These are phyloP conservation scores for Cryptoblepharus egeriae DNA, from an alignment of 2,797 vertebrate species.

Conservation along the genomic window DNA sequence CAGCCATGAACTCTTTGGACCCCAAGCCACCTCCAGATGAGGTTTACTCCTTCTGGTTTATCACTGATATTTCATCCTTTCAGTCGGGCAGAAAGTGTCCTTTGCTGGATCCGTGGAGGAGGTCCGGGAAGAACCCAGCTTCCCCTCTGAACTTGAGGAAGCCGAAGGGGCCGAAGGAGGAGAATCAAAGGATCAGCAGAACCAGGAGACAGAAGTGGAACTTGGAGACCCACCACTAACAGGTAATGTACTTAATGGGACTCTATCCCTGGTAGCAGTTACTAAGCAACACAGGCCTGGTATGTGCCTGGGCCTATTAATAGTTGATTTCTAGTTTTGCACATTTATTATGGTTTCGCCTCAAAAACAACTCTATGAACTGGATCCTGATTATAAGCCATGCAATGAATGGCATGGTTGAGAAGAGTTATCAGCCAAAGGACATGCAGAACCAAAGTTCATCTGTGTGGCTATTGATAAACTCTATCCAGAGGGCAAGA, in stretches of 20 bases:
- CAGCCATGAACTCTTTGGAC: background rate
- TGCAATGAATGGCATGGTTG: background rate
- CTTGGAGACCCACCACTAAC: constrained; percentile 31
- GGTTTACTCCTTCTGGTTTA: background rate
- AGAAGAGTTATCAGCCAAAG: background rate
- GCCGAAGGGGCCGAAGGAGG: constrained; percentile 68
- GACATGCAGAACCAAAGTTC: background rate
- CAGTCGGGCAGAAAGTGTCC: constrained; percentile 74
- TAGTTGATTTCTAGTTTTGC: background rate
- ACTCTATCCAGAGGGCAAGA: background rate
- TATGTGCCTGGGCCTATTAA: background rate
- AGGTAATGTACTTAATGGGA: constrained; percentile 30
- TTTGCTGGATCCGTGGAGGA: constrained; percentile 73
- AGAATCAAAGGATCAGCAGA: constrained; percentile 42
- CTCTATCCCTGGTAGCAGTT: background rate
- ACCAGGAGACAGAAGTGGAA: constrained; percentile 25
- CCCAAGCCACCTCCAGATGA: background rate
- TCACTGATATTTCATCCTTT: background rate
- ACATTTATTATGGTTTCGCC: background rate
- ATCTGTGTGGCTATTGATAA: background rate
- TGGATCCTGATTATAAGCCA: background rate
- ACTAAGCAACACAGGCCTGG: background rate
- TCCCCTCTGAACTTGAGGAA: constrained; percentile 72
- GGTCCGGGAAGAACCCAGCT: constrained; percentile 68
- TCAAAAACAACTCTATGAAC: background rate